Base-by-base conservation (phyloP, 2,888 invertebrate genomes). In the Lagria hirta region DNA sequence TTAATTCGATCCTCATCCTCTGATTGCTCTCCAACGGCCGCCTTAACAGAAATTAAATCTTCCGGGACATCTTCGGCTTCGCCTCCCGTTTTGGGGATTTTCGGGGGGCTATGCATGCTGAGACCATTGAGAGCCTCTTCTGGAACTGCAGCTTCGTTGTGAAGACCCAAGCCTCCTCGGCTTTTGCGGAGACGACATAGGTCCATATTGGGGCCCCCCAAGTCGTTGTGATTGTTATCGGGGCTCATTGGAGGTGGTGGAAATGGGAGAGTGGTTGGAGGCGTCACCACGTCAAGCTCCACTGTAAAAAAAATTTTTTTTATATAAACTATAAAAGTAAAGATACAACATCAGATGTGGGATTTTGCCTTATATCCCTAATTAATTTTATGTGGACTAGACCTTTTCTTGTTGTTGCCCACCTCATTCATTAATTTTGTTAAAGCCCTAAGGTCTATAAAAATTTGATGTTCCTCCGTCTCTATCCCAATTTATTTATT, bases 1-100 rank as follows among this genome's bases (percentile, higher is more conserved):
- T 71, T 64, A 24, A 76, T 72, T 51, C 68, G 68, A 28, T 72
- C 71, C 22, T 71, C 70, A 30, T 72, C 70, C 34, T 64, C 63
- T 4, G 51, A 49, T 18, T 41, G 60, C 35, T 62, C 64, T 2
- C 60, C 65, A 13, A 61, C 58, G 5, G 62, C 63, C 10, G 64
- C 61, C 41, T 60, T 62, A 6, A 52, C 62, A 3, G 62, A 64
- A 17, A 58, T 45, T 6, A 48, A 26, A 23, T 51, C 62, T 35
- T 57, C 52, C 8, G 58, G 55, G 14, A 49, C 49, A 27, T 64
- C 62, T 18, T 60, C 61, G 12, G 64, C 60, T 4, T 58, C 52
- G 18, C 63, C 63, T 13, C 62, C 65, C 7, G 61, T 63, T 38
- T 60, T 59, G 13, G 49, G 32, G 8, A 57, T 49, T 45, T 54